These are phyloP conservation scores for Mus minutoides DNA, from an alignment of 2,797 vertebrate species.

Conservation along the genomic window DNA sequence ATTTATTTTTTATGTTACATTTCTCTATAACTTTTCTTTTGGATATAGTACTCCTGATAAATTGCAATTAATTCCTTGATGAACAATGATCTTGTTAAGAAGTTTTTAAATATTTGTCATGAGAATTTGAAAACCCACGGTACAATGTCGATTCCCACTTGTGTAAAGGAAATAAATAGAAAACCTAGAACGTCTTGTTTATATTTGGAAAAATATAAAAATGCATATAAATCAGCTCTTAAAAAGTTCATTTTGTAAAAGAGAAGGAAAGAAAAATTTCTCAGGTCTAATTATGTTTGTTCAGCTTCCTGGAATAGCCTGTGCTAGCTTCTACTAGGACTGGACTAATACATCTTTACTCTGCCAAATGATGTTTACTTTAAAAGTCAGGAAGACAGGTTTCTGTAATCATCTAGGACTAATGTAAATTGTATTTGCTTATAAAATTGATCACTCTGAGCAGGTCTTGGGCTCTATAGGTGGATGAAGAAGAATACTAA, in stretches of 20 bases:
- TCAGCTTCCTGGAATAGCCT: background rate
- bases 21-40: conserved; percentile 25
- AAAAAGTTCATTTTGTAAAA: background rate
- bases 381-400: conserved; percentile 1
- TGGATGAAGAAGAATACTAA: background rate
- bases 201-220: background rate
- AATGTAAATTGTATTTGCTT: background rate
- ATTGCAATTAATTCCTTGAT: conserved; percentile 48
- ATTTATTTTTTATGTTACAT: conserved; percentile 31
- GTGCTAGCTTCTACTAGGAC: background rate
- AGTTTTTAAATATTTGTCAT: background rate
- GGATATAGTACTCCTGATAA: background rate
- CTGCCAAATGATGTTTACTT: conserved; percentile 21
- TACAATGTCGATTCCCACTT: background rate
- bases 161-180: conserved; percentile 4
- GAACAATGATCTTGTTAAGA: conserved; percentile 3
- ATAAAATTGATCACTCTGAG: background rate
- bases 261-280: background rate
- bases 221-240: background rate
- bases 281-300: background rate
- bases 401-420: background rate
- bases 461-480: background rate
- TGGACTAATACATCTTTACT: background rate
- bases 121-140: conserved; percentile 40
- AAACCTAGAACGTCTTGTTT: background rate